These are phyloP conservation scores for Meteorus colon DNA, from an alignment of 2,888 invertebrate genomes.

Conservation along the genomic window DNA sequence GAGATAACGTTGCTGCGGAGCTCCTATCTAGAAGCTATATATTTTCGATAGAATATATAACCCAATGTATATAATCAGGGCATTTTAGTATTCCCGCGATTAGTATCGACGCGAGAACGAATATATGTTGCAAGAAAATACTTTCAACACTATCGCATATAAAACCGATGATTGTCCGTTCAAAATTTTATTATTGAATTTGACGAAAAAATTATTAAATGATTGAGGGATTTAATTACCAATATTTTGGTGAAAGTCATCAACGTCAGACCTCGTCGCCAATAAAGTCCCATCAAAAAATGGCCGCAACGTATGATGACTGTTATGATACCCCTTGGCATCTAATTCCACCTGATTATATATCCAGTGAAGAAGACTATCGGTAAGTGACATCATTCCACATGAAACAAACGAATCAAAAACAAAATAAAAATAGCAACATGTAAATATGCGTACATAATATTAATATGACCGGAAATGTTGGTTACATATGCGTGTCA, in stretches of 20 bases:
- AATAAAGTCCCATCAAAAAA: conserved; percentile 65
- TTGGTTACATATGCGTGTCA: conserved; percentile 16
- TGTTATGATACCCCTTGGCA: conserved; percentile 82
- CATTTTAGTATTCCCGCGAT: conserved; percentile 60
- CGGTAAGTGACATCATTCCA: conserved; percentile 71
- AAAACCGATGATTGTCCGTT: too few relatives aligned
- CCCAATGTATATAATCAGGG: conserved; percentile 64
- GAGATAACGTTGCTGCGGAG: conserved; percentile 70
- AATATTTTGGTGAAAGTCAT: conserved; percentile 27
- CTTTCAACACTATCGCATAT: too few relatives aligned
- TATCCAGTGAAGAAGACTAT: conserved; percentile 81
- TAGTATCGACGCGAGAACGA: conserved; percentile 50
- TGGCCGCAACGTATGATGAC: conserved; percentile 77
- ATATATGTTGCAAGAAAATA: not conserved
- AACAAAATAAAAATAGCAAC: conserved; percentile 10
- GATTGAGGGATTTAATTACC: conserved; percentile 38
- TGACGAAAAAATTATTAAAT: conserved; percentile 6
- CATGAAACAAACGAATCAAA: conserved; percentile 11
- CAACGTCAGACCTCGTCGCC: conserved; percentile 39
- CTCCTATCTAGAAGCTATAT: conserved; percentile 70
- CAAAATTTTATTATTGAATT: not conserved
- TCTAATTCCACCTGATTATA: conserved; percentile 82
- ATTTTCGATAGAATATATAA: conserved; percentile 72
- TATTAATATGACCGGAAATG: conserved; percentile 8
- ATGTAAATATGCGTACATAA: not conserved